Conservation (phyloP, 2,888 invertebrate species). For the Trissonchulus sp. region DNA sequence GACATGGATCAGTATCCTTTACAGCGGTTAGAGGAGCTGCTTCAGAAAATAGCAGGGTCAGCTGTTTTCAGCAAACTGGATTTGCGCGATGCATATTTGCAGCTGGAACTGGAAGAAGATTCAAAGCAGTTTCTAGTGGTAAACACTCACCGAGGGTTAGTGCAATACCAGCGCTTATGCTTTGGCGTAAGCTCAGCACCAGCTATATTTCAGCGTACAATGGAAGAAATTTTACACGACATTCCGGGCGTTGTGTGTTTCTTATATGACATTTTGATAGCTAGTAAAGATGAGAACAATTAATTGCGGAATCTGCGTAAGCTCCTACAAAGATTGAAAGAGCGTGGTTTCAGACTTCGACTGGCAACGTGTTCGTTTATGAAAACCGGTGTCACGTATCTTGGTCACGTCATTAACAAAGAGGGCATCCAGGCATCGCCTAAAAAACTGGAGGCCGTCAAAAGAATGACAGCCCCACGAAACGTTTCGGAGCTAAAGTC, state of each 20-base stretch:
- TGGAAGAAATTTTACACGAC: conserved; percentile 28
- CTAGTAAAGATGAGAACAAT: background rate
- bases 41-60: background rate
- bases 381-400: too few relatives aligned
- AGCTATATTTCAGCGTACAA: conserved; percentile 30
- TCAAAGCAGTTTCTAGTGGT: conserved; percentile 6
- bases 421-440: conserved; percentile 26
- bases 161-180: conserved; percentile 30
- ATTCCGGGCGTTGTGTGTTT: conserved; percentile 28
- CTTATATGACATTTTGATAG: conserved; percentile 24
- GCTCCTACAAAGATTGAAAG: conserved; percentile 5
- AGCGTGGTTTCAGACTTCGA: conserved; percentile 26
- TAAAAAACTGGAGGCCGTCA: conserved; percentile 33
- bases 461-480: conserved; percentile 22
- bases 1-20: background rate
- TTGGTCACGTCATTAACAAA: conserved; percentile 22
- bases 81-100: conserved; percentile 7
- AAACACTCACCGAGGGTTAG: conserved; percentile 28
- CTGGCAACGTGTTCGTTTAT: conserved; percentile 27
- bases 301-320: background rate
- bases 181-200: conserved; percentile 28
- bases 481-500: background rate
- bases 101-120: background rate
- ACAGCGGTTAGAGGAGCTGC: background rate
- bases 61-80: conserved; percentile 1